Evolutionary conservation across 2,888 invertebrate species (phyloP).

Genomic region (Eurois occulta): DNA sequence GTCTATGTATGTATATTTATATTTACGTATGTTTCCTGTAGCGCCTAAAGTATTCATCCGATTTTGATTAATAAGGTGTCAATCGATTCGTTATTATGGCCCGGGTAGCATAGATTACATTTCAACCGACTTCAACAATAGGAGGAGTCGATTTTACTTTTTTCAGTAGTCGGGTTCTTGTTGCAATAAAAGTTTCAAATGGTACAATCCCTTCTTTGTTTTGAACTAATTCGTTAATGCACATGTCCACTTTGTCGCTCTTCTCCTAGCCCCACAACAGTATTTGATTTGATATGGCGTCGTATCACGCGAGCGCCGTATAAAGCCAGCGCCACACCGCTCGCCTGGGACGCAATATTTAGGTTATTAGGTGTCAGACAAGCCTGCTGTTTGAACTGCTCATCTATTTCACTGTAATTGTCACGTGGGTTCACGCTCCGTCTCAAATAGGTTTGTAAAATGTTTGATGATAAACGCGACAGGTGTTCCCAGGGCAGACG

Average conservation of each 20-base stretch:
- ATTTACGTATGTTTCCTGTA: too few species aligned
- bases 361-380: slow-evolving; percentile 72
- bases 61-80: too few species aligned
- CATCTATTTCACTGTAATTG: slow-evolving; percentile 41
- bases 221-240: neutral
- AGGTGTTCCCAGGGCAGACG: neutral
- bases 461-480: slow-evolving; percentile 15
- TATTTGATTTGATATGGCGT: slow-evolving; percentile 72
- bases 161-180: too few species aligned
- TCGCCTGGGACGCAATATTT: slow-evolving; percentile 69
- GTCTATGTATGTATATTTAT: too few species aligned
- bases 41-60: too few species aligned
- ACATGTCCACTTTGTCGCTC: neutral
- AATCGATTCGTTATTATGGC: too few species aligned
- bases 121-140: too few species aligned
- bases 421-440: neutral
- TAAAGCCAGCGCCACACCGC: slow-evolving; percentile 59
- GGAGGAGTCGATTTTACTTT: too few species aligned
- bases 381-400: slow-evolving; percentile 59
- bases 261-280: slow-evolving; percentile 66
- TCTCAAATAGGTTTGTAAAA: neutral
- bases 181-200: neutral
- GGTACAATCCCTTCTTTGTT: neutral
- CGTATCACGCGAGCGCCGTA: slow-evolving; percentile 73
- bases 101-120: too few species aligned